These are phyloP conservation scores for Drosophila pectinifera DNA, from an alignment of 1,140 invertebrate genomes.

Conservation along the genomic window DNA sequence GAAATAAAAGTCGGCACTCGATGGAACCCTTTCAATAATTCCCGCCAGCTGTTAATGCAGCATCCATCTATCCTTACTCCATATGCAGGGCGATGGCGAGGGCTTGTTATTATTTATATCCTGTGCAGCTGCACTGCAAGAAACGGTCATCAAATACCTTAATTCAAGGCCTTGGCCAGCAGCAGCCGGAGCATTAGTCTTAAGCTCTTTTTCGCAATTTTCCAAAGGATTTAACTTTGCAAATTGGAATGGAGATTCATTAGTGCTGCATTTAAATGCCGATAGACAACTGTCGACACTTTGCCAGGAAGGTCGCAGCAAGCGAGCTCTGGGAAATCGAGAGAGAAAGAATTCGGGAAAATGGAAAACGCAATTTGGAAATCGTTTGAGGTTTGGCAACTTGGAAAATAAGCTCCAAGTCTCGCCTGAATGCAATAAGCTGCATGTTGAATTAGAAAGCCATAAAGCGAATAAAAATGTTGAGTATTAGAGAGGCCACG, in stretches of 20 bases:
- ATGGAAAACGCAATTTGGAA: conserved; percentile 24
- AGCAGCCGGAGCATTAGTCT: conserved; percentile 22
- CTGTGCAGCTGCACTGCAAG: conserved; percentile 12
- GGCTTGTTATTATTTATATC: conserved; percentile 32
- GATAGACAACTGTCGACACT: conserved; percentile 15
- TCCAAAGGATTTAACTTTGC: conserved; percentile 20
- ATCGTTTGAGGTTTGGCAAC: conserved; percentile 31
- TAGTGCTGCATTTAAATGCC: conserved; percentile 21
- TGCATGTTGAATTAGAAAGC: conserved; percentile 4
- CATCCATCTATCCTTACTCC: not conserved
- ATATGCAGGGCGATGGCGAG: conserved; percentile 4
- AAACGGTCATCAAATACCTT: conserved; percentile 16
- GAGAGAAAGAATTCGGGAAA: conserved; percentile 3
- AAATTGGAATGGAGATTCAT: conserved; percentile 35
- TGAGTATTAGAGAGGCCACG: not conserved
- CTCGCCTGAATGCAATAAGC: conserved; percentile 13
- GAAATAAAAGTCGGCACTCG: conserved; percentile 23
- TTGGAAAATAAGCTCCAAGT: conserved; percentile 9
- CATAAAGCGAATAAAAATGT: conserved; percentile 15
- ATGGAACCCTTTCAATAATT: conserved; percentile 51
- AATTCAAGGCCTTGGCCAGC: conserved; percentile 57
- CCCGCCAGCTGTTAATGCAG: conserved; percentile 20
- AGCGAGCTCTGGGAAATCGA: not conserved
- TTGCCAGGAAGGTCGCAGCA: conserved; percentile 20
- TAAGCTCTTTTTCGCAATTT: conserved; percentile 20